Conservation (phyloP, 2,113 vertebrate species). For the Oncorhynchus clarkii region DNA sequence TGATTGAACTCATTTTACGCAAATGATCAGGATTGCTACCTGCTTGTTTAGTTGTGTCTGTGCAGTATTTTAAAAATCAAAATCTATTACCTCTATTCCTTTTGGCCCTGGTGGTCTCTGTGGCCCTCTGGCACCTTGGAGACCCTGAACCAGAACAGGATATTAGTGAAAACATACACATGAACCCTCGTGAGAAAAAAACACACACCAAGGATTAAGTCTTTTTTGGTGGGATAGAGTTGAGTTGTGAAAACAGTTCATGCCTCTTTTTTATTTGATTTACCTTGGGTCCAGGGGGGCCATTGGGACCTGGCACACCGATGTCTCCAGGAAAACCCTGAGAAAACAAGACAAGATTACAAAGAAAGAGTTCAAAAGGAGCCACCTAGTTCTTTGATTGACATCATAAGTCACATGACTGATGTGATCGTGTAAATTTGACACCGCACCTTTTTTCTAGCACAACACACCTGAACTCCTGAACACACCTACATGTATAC, state of each 20-base stretch:
- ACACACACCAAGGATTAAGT: not conserved
- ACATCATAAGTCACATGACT: too few species aligned
- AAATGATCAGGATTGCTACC: not conserved
- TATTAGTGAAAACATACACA: not conserved
- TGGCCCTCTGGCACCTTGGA: slow-evolving; percentile 83
- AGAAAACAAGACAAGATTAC: slow-evolving; percentile 25
- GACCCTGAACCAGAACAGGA: slow-evolving; percentile 78
- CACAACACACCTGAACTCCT: too few species aligned
- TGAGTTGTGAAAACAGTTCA: not conserved
- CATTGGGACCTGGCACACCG: slow-evolving; percentile 90
- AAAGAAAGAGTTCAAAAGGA: too few species aligned
- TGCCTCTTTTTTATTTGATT: not conserved
- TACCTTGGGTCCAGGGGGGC: slow-evolving; percentile 93
- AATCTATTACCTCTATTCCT: slow-evolving; percentile 83
- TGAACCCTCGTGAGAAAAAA: not conserved
- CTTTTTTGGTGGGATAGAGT: not conserved
- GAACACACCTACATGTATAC: too few species aligned
- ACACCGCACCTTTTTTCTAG: too few species aligned
- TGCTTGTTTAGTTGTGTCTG: not conserved
- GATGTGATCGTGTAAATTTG: too few species aligned
- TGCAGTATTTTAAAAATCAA: not conserved
- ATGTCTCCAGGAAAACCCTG: slow-evolving; percentile 99
- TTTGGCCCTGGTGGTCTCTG: slow-evolving; percentile 85
- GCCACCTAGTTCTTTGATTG: too few species aligned
- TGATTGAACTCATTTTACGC: too few species aligned